Base-by-base conservation (phyloP, 1,140 invertebrate species). In the Drosophila nannoptera region DNA sequence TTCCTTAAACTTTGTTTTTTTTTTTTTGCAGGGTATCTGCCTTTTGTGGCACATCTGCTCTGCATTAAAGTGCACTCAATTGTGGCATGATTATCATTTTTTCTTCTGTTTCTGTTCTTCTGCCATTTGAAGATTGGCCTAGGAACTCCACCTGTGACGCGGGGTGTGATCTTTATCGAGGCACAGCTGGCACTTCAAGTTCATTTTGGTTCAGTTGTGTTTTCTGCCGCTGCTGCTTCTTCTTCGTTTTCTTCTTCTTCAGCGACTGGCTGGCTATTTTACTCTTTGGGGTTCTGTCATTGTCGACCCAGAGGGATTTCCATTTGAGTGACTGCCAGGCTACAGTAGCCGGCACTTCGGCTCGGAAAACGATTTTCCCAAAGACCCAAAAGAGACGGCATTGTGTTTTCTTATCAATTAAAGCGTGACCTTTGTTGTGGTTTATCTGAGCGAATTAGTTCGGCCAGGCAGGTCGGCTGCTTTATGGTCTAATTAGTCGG, bases 351-450 rank as follows among this genome's bases (percentile, higher is more conserved):
- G 50, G 38, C 40, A 31, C 52, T 61, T 53, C 43, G 35, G 12
- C 45, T 46, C n/a, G 52, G 48, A 65, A 70, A 40, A 55, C 32
- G 32, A 72, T 72, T 68, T 68, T 72, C 52, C 61, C 48, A 46
- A 71, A 63, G 12, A 43, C 40, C 22, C 22, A 22, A 22, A 22
- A 73, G 54, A 53, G 33, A 29, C 56, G 49, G 40, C 33, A 62
- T 73, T 80, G 71, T 86, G 72, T 84, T 86, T 83, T 83, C 81
- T 84, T 84, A 84, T 84, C 80, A 84, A 84, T 84, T 86, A 84
- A 84, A 84, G 80, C 81, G 80, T 84, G 80, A 86, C 80, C 80
- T 84, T 84, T 84, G 81, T 84, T 84, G 80, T 84, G 80, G 80
- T 77, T 86, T 84, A 83, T 83, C 76, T 74, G 58, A 73, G 77